Evolutionary conservation across 2,888 invertebrate genomes (phyloP), one percentile per base, ranked within the genome.

Genomic region (Diadromus collaris): DNA sequence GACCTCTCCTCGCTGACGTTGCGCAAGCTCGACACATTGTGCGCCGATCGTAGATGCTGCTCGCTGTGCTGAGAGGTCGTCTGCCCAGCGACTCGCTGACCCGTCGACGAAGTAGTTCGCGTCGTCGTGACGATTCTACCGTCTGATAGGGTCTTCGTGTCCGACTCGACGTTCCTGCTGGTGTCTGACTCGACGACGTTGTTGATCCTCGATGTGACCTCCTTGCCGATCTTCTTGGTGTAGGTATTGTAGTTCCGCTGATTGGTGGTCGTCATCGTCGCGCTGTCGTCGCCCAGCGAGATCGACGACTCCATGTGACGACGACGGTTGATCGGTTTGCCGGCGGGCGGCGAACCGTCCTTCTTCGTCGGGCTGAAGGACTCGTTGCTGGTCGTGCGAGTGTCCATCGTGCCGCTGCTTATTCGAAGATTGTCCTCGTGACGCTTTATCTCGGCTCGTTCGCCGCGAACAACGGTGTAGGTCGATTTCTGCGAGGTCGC

Each of bases 291-390:
- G 1, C 95, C 94, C 24, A 95, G 87, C 9, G 91, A 92, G 71
- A 95, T 93, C 76, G 94, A 94, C 0, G 95, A 95, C 89, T 95
- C 94, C 90, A 94, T 93, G 85, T 95, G 93, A 19, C 92, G 93
- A 82, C 93, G 91, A 71, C 92, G 93, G 77, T 93, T 93, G 21
- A 92, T 91, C 7, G 92, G 91, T 88, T 91, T 92, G 80, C 92
- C 92, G 58, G 92, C 91, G 38, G 92, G 91, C 41, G 92, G 90
- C 32, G 85, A 84, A 63, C 84, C 87, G 19, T 93, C 93, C 87
- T 92, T 94, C 88, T 92, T 93, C 29, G 85, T 85, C 84, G 92
- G 92, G 84, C 92, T 92, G 83, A 92, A 92, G 38, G 92, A 92
- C 85, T 93, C 93, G 54, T 92, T 90, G 63, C 82, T 93, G 74